A percentile compares a stretch with the other conserved stretches of the same genome.
These are phyloP conservation scores for Diabrotica balteata DNA, from an alignment of 2,888 invertebrate genomes.

Conservation along the genomic window DNA sequence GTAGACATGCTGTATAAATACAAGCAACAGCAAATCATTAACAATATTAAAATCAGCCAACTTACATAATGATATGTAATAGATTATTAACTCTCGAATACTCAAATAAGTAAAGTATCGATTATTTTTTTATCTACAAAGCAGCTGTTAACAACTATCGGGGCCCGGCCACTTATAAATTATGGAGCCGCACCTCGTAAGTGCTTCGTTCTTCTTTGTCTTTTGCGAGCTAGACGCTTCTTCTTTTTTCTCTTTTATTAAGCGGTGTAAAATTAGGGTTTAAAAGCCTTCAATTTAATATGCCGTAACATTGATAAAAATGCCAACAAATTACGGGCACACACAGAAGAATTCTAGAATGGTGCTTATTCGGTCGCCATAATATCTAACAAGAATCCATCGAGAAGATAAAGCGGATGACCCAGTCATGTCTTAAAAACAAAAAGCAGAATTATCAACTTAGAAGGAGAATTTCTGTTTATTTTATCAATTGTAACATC, in stretches of 20 bases:
- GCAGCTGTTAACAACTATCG: slow-evolving; percentile 32
- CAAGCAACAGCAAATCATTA: neutral
- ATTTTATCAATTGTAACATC: no score
- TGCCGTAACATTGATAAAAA: neutral
- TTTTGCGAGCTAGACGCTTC: neutral
- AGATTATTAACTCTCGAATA: slow-evolving; percentile 32
- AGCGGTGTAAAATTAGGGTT: slow-evolving; percentile 23
- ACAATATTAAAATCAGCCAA: neutral
- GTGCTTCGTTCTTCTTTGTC: neutral
- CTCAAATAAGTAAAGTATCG: slow-evolving; percentile 27
- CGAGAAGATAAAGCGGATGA: no score
- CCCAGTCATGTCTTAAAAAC: no score
- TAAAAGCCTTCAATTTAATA: slow-evolving; percentile 11
- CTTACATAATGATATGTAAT: slow-evolving; percentile 16
- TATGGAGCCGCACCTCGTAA: slow-evolving; percentile 14
- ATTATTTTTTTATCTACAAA: slow-evolving; percentile 34
- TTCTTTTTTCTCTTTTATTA: slow-evolving; percentile 26
- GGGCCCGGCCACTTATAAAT: slow-evolving; percentile 33
- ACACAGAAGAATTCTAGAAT: no score
- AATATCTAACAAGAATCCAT: no score
- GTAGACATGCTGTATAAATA: neutral
- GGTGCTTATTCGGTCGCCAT: no score
- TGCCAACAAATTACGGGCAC: no score
- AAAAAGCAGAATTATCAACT: no score
- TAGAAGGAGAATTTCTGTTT: no score